Percentiles rank a stretch among this genome's conserved stretches.
phyloP scores from a whole-genome alignment of 1,140 invertebrate species.

The Portunus trituberculatus region DNA sequence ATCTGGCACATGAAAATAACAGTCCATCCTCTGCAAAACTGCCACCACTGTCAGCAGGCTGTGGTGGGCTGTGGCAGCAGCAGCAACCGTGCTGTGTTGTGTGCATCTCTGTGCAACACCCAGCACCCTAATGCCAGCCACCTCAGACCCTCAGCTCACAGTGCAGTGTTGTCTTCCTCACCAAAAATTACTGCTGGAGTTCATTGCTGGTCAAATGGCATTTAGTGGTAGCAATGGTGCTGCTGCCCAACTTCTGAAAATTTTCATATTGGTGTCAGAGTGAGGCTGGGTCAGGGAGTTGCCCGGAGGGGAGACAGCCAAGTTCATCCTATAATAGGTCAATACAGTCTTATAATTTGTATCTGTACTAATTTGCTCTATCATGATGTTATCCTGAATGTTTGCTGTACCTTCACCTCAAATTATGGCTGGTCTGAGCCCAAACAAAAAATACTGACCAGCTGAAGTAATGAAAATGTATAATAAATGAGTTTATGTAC shows the following conservation, averaged over 20 bases:
- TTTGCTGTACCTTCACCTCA: constrained; percentile 68
- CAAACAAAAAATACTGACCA: constrained; percentile 45
- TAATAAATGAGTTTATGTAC: constrained; percentile 70
- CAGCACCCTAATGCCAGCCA: background rate
- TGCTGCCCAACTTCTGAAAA: too few species aligned
- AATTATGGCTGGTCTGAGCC: constrained; percentile 52
- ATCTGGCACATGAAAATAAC: too few species aligned
- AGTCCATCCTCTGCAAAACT: too few species aligned
- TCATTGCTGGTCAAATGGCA: too few species aligned
- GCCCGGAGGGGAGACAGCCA: background rate
- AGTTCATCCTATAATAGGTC: constrained; percentile 43
- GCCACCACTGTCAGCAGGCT: too few species aligned
- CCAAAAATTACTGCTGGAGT: background rate
- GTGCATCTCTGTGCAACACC: background rate
- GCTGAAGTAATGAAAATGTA: constrained; percentile 62
- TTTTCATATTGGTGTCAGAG: background rate
- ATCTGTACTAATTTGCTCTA: constrained; percentile 57
- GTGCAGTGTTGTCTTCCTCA: constrained; percentile 3
- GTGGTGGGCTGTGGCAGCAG: too few species aligned
- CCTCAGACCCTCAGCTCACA: background rate
- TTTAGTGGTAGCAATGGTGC: too few species aligned
- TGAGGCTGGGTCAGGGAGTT: background rate
- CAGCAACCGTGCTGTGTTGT: too few species aligned
- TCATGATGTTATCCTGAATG: constrained; percentile 54
- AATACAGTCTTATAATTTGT: constrained; percentile 51